Base-by-base conservation (phyloP, 2,888 invertebrate species). In the Drosophila seclusa region DNA sequence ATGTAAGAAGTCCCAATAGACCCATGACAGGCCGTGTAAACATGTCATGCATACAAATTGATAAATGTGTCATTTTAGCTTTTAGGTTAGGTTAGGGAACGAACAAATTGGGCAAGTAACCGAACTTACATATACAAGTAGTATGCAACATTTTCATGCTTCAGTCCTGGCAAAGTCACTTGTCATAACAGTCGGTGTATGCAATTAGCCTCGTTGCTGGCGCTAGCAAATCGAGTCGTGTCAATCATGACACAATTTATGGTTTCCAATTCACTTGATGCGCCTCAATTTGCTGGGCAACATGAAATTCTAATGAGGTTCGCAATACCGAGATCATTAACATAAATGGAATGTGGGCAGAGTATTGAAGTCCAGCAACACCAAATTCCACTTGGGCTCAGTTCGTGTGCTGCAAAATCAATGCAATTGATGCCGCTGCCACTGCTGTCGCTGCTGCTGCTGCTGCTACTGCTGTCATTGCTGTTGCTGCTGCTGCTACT, bases 291-390 rank as follows among this genome's bases (percentile, higher is more conserved):
- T 68, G 66, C 49, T 61, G 60, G 57, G 53, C 54, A 68, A 73
- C 70, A 61, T 60, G 68, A 66, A 74, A 76, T 67, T 76, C 70
- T 69, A 76, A 70, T 78, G 78, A 63, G 72, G 48, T 34, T 55
- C 68, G 63, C 75, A 71, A 53, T 87, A 68, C 60, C 62, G 27
- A 70, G 64, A 76, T 78, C 82, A 88, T 89, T 83, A 85, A 81
- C 87, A 85, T 85, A 89, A 85, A 83, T 83, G 84, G 76, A 73
- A 77, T 69, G 75, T 61, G 87, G 72, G 53, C 59, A 48, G 54
- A 38, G 27, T 27, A 55, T 67, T 67, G n/a, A 31, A 36, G 16
- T 61, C 29, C 24, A 38, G 29, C 27, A 24, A 27, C 21, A 11
- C 52, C 40, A 40, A 40, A 40, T 34, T 13, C 21, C 16, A 45